A percentile compares a stretch with the other conserved stretches of the same genome.
These are phyloP conservation scores for Tylochromis polylepis DNA, from an alignment of 2,113 vertebrate species.

Conservation along the genomic window DNA sequence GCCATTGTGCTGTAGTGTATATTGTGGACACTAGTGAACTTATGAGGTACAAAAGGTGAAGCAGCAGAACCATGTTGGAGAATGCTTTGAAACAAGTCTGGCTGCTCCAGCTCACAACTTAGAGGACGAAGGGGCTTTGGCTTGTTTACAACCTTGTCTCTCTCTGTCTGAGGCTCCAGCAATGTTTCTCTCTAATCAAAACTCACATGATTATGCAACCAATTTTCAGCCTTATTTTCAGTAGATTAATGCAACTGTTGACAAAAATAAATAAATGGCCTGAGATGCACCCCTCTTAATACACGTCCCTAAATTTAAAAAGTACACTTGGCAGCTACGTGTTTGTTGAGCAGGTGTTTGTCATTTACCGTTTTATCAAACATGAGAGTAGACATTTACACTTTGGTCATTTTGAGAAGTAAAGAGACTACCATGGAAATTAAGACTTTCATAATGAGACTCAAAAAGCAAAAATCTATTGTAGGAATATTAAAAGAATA, in stretches of 20 bases:
- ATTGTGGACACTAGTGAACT: not conserved
- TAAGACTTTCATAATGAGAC: not conserved
- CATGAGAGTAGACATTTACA: rapidly evolving
- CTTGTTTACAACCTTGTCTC: not conserved
- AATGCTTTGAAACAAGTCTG: not conserved
- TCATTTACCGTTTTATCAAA: not conserved
- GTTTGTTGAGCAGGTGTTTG: not conserved
- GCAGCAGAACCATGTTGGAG: not conserved
- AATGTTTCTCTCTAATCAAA: not conserved
- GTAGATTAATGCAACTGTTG: not conserved
- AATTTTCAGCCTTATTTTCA: not conserved
- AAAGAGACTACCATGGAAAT: not conserved
- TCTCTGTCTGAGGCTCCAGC: not conserved
- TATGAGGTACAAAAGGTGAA: not conserved
- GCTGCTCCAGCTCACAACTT: not conserved
- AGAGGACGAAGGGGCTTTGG: not conserved
- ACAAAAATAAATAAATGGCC: not conserved
- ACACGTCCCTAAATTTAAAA: not conserved
- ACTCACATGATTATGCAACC: not conserved
- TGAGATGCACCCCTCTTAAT: not conserved
- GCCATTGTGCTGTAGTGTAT: not conserved
- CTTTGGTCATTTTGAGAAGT: not conserved
- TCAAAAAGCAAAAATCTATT: not conserved
- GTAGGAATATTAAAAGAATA: not conserved
- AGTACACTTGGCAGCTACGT: rapidly evolving